A percentile compares a stretch with the other conserved stretches of the same genome.
phyloP scores from a whole-genome alignment of 2,113 vertebrate genomes.

The Gymnocephalus cernua region DNA sequence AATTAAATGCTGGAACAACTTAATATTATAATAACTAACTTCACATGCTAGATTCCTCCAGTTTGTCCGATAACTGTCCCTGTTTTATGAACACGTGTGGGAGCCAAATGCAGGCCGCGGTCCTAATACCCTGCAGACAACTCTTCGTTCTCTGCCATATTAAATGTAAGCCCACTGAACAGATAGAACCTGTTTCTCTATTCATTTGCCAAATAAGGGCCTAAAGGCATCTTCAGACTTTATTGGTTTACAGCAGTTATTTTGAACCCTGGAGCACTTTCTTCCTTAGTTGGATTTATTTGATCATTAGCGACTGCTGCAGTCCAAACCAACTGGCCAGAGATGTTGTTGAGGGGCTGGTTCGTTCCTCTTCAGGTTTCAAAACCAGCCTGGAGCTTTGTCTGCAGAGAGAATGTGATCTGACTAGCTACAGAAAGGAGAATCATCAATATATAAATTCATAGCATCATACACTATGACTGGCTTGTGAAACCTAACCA shows the following conservation, averaged over 20 bases:
- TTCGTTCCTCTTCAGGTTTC: background rate
- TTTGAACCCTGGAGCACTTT: constrained; percentile 49
- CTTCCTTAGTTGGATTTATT: constrained; percentile 11
- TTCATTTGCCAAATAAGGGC: constrained; percentile 29
- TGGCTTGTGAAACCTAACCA: background rate
- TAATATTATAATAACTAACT: background rate
- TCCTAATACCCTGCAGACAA: background rate
- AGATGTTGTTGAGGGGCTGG: constrained; percentile 8
- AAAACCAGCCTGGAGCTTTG: constrained; percentile 14
- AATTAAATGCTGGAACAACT: constrained; percentile 10
- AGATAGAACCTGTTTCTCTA: constrained; percentile 22
- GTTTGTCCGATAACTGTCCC: background rate
- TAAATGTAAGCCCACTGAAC: constrained; percentile 22
- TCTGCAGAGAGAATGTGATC: constrained; percentile 6
- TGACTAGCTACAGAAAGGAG: background rate
- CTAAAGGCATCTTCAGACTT: constrained; percentile 35
- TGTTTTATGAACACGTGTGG: too few species aligned
- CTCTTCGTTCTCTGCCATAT: constrained; percentile 7
- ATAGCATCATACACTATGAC: background rate
- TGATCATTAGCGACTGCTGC: constrained; percentile 5
- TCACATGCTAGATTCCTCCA: background rate
- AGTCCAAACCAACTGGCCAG: constrained; percentile 32
- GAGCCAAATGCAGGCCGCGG: too few species aligned
- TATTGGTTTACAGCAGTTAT: constrained; percentile 32
- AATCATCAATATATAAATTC: constrained; percentile 11